phyloP scores from a whole-genome alignment of 2,888 invertebrate genomes.

The Synanthedon myopaeformis region DNA sequence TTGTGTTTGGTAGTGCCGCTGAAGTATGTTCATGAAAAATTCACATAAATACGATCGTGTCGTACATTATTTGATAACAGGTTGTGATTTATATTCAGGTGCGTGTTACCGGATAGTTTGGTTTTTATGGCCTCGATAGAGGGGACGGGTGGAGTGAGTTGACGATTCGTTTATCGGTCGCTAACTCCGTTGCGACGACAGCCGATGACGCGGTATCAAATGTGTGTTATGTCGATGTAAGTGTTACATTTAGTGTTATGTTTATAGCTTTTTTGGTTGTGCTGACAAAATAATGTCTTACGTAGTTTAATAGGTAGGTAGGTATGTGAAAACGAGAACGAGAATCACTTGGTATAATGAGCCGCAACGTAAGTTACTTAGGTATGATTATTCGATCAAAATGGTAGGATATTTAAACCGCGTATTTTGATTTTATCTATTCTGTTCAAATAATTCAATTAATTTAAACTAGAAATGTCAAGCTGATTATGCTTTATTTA shows the following conservation, averaged over 20 bases:
- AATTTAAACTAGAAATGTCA: too few species aligned
- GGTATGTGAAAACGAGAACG: too few species aligned
- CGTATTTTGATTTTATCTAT: too few species aligned
- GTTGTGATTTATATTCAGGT: slow-evolving; percentile 61
- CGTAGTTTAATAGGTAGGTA: too few species aligned
- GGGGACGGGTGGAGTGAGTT: slow-evolving; percentile 45
- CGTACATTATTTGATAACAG: slow-evolving; percentile 55
- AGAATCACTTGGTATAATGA: too few species aligned
- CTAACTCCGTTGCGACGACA: slow-evolving; percentile 51
- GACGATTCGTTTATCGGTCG: slow-evolving; percentile 65
- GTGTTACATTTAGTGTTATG: slow-evolving; percentile 55
- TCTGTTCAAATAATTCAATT: too few species aligned
- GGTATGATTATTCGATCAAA: too few species aligned
- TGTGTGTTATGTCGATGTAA: slow-evolving; percentile 46
- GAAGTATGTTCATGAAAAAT: slow-evolving; percentile 27
- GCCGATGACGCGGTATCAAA: slow-evolving; percentile 48
- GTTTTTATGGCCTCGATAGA: slow-evolving; percentile 61
- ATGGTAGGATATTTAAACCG: too few species aligned
- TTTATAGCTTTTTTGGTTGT: slow-evolving; percentile 55
- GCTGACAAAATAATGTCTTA: slow-evolving; percentile 4
- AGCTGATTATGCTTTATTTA: too few species aligned
- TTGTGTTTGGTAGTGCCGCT: slow-evolving; percentile 16
- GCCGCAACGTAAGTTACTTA: too few species aligned
- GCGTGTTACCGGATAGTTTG: slow-evolving; percentile 64
- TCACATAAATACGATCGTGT: slow-evolving; percentile 50